phyloP scores from a whole-genome alignment of 2,888 invertebrate species.

The Drosophila cognata region DNA sequence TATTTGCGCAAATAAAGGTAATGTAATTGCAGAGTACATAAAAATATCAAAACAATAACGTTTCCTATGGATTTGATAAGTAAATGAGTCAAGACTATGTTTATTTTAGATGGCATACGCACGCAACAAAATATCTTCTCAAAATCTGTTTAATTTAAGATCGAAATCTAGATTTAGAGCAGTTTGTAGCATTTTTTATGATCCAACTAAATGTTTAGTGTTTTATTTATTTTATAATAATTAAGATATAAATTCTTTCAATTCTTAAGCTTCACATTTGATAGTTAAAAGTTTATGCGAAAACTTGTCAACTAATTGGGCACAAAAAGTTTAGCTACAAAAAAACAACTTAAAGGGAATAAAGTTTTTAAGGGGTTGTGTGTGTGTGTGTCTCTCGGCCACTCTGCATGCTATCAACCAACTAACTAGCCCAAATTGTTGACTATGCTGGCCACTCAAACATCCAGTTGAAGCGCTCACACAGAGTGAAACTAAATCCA shows the following conservation, averaged over 20 bases:
- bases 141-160: neutral
- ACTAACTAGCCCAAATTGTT: constrained; percentile 70
- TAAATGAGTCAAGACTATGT: neutral
- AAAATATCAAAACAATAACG: neutral
- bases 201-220: neutral
- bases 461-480: constrained; percentile 11
- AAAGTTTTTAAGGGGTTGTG: constrained; percentile 38
- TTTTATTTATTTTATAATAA: neutral
- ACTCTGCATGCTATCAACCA: constrained; percentile 57
- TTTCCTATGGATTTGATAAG: neutral
- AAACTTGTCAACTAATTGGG: constrained; percentile 53
- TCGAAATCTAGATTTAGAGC: neutral
- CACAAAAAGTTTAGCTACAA: constrained; percentile 23
- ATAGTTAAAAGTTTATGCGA: constrained; percentile 31
- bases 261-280: constrained; percentile 9
- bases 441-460: constrained; percentile 59
- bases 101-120: neutral
- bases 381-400: constrained; percentile 23
- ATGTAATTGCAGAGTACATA: neutral
- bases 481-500: constrained; percentile 14
- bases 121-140: neutral
- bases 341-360: neutral
- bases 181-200: neutral
- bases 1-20: constrained; percentile 3
- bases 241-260: neutral